Conservation (phyloP, 2,113 vertebrate species). For the Microcebus lehilahytsara region DNA sequence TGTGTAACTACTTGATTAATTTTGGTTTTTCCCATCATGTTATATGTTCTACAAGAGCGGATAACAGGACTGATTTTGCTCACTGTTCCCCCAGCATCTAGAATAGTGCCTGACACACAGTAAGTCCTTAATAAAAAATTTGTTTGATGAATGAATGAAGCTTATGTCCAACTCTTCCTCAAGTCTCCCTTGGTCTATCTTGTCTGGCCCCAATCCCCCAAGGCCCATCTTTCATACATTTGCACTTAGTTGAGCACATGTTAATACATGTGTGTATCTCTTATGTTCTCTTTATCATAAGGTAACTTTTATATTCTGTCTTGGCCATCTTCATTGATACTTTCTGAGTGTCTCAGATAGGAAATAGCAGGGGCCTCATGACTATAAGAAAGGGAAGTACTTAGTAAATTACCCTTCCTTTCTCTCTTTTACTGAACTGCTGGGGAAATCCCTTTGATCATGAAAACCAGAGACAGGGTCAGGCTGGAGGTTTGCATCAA, state of each 20-base stretch:
- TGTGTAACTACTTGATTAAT: slow-evolving; percentile 13
- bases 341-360: slow-evolving; percentile 52
- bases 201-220: neutral
- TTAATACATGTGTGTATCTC: neutral
- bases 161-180: neutral
- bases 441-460: slow-evolving; percentile 65
- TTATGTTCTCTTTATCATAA: slow-evolving; percentile 27
- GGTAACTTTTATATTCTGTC: neutral
- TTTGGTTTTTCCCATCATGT: neutral
- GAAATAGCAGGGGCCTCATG: slow-evolving; percentile 59
- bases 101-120: neutral
- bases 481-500: slow-evolving; percentile 28
- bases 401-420: slow-evolving; percentile 70
- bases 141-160: slow-evolving; percentile 3
- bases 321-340: neutral
- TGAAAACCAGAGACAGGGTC: slow-evolving; percentile 36
- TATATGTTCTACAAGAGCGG: neutral
- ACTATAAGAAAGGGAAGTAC: slow-evolving; percentile 63
- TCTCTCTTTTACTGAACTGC: slow-evolving; percentile 61
- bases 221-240: slow-evolving; percentile 7
- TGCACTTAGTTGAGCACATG: neutral
- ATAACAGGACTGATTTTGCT: neutral
- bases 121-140: neutral
- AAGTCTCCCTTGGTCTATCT: neutral
- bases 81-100: neutral